phyloP scores from a whole-genome alignment of 2,888 invertebrate species.

The Mythimna loreyi region DNA sequence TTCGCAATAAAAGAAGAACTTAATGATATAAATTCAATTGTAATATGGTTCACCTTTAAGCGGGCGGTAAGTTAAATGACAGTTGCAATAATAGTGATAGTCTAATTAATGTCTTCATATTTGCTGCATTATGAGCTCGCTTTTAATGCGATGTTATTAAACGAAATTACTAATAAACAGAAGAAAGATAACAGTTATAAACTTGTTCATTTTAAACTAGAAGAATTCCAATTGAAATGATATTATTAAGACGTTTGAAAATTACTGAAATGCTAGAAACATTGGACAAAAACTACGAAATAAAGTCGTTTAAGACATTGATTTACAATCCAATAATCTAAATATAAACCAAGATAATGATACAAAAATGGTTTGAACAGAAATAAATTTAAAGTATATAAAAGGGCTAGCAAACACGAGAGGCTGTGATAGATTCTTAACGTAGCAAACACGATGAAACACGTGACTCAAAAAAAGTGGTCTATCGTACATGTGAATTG shows the following conservation, averaged over 20 bases:
- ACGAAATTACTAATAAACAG: slow-evolving; percentile 20
- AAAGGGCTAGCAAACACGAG: slow-evolving; percentile 66
- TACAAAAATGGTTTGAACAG: slow-evolving; percentile 42
- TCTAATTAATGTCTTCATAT: slow-evolving; percentile 60
- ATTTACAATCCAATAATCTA: slow-evolving; percentile 7
- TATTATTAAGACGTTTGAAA: neutral
- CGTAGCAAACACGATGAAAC: slow-evolving; percentile 75
- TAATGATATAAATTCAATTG: slow-evolving; percentile 60
- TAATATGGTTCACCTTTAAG: slow-evolving; percentile 57
- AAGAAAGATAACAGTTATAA: slow-evolving; percentile 13
- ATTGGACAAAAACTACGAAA: neutral
- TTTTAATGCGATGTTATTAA: slow-evolving; percentile 22
- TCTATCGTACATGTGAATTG: slow-evolving; percentile 70
- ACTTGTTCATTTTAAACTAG: neutral
- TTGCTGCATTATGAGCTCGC: slow-evolving; percentile 26
- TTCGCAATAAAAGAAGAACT: slow-evolving; percentile 30
- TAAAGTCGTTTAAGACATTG: slow-evolving; percentile 15
- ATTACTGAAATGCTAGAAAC: neutral
- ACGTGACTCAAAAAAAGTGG: slow-evolving; percentile 74
- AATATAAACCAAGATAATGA: neutral
- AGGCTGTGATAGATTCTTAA: slow-evolving; percentile 73
- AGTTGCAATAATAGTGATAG: slow-evolving; percentile 52
- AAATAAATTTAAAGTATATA: slow-evolving; percentile 46
- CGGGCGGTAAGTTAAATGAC: slow-evolving; percentile 51
- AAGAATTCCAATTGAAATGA: slow-evolving; percentile 11